Evolutionary conservation across 2,797 vertebrate species (phyloP), one percentile per base, ranked within the genome.

Genomic region (Trematomus bernacchii): DNA sequence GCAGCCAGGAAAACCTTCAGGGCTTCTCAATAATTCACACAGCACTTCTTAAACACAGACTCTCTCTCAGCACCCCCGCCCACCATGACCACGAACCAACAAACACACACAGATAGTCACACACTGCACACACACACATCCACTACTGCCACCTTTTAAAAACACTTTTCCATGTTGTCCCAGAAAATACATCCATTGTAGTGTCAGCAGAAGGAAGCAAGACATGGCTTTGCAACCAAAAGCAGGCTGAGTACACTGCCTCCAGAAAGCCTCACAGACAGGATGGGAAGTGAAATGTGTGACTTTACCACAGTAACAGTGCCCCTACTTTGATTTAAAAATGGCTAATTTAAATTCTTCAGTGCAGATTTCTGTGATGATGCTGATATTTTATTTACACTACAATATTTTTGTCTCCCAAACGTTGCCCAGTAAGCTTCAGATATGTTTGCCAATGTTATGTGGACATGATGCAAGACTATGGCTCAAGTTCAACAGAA

Each of bases 21-120:
- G 84, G 69, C 63, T 63, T 65, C 82, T 95, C 58, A 94, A 94
- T 94, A 89, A 94, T 95, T 94, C 80, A 95, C 73, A 21, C 58
- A 66, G 19, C 73, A 77, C 86, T 91, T 80, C 87, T 80, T 76
- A 85, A 87, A 90, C 89, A 90, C 80, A 82, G 83, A 91, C 85
- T 92, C 89, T 90, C 80, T 76, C 66, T 48, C 57, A 61, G 71
- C 69, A 52, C 80, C 65, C 23, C 23, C 30, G 16, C 48, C 40
- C 52, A 62, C 75, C 53, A 30, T 40, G 50, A 72, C 52, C 21
- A n/a, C 55, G 60, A 66, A 54, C 21, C 48, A 53, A 37, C 33
- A 37, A 1, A 37, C 33, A 37, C 33, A 37, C 33, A 37, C 33
- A 33, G 3, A 72, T 71, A 73, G 10, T 69, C 69, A 81, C 66